Evolutionary conservation across 2,888 invertebrate genomes (phyloP).

Genomic region (Criorhina ranunculi): DNA sequence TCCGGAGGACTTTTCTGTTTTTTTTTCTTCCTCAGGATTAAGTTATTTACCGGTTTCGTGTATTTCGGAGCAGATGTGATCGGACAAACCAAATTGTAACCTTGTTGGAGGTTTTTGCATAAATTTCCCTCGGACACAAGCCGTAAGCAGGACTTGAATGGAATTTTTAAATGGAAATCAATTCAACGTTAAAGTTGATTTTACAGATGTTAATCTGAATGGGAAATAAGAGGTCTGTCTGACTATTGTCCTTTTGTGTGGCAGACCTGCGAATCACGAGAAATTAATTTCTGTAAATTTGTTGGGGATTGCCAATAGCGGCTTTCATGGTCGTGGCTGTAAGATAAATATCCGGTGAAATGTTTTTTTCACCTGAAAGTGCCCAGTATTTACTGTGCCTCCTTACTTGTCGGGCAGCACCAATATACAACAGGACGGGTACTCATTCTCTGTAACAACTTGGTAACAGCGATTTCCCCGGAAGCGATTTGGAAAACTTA

Average conservation of each 20-base stretch:
- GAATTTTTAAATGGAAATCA: constrained; percentile 12
- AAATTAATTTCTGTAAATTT: too few relatives aligned
- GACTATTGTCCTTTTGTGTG: constrained; percentile 4
- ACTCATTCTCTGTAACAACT: too few relatives aligned
- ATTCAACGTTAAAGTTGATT: background rate
- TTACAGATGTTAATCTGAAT: background rate
- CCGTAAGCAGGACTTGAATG: background rate
- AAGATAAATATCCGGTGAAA: too few relatives aligned
- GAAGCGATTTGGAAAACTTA: too few relatives aligned
- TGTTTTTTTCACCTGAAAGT: too few relatives aligned
- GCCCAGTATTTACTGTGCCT: too few relatives aligned
- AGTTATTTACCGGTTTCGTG: constrained; percentile 47
- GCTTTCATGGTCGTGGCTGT: too few relatives aligned
- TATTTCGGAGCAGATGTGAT: constrained; percentile 39
- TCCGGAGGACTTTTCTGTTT: background rate
- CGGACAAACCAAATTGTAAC: constrained; percentile 19
- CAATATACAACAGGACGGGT: too few relatives aligned
- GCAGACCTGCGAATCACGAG: too few relatives aligned
- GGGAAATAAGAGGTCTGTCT: background rate
- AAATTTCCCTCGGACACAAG: constrained; percentile 9
- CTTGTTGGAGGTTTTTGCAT: constrained; percentile 36
- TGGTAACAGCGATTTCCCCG: too few relatives aligned
- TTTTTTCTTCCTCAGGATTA: constrained; percentile 42
- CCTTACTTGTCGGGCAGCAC: too few relatives aligned
- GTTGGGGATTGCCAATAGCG: too few relatives aligned